Percentiles rank a stretch among this genome's conserved stretches.
Conservation (phyloP, 2,888 invertebrate genomes). For the Limnephilus auricula region DNA sequence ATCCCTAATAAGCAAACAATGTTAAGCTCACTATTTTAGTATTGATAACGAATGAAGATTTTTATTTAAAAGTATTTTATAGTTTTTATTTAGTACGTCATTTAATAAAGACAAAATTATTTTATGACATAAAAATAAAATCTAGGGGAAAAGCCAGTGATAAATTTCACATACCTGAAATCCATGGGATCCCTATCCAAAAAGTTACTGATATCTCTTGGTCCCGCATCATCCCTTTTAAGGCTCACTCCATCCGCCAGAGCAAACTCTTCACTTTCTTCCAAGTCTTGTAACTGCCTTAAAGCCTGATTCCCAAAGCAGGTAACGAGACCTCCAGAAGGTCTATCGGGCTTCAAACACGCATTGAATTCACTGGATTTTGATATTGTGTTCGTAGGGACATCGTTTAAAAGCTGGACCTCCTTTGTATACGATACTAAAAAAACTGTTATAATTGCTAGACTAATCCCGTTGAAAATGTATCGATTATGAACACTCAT, state of each 20-base stretch:
- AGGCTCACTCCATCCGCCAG: conserved; percentile 82
- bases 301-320: conserved; percentile 86
- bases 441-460: conserved; percentile 50
- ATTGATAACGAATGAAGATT: too few species aligned
- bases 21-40: too few species aligned
- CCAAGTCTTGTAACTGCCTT: conserved; percentile 81
- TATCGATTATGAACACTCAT: background rate
- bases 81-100: too few species aligned
- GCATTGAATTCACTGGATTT: conserved; percentile 68
- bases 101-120: too few species aligned
- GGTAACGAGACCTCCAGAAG: conserved; percentile 76
- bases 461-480: conserved; percentile 26
- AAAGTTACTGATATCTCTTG: conserved; percentile 82
- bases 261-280: conserved; percentile 82
- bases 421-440: conserved; percentile 60
- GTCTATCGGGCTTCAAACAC: conserved; percentile 73
- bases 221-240: conserved; percentile 81
- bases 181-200: conserved; percentile 86
- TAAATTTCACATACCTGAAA: conserved; percentile 77
- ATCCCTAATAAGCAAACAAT: too few species aligned
- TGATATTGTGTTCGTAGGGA: conserved; percentile 57
- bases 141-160: too few species aligned
- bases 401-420: conserved; percentile 62
- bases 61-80: too few species aligned
- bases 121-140: too few species aligned